A percentile compares a stretch with the other conserved stretches of the same genome.
Evolutionary conservation across 2,113 vertebrate species (phyloP).

Genomic region (Dunckerocampus dactyliophorus): DNA sequence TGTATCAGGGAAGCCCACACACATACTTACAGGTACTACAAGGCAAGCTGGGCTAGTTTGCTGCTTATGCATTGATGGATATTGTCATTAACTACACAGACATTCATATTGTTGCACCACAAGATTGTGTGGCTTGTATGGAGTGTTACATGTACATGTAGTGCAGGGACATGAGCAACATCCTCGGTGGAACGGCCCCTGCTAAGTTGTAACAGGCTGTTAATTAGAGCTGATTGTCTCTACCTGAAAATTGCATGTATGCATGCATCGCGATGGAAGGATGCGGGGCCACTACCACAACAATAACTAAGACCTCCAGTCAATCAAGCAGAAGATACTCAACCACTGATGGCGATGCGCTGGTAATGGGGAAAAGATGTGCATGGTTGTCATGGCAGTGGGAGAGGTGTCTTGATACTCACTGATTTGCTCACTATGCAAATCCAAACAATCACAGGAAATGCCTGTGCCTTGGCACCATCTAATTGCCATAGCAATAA

Average conservation of each 20-base stretch:
- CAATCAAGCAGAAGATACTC: slow-evolving; percentile 24
- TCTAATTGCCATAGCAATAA: slow-evolving; percentile 76
- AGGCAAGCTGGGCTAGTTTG: slow-evolving; percentile 4
- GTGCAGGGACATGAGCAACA: too few species aligned
- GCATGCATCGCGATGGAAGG: too few species aligned
- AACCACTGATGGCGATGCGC: slow-evolving; percentile 43
- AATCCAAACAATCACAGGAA: slow-evolving; percentile 77
- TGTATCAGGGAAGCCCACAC: too few species aligned
- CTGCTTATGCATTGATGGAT: slow-evolving; percentile 34
- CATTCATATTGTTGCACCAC: not conserved
- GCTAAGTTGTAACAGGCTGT: slow-evolving; percentile 39
- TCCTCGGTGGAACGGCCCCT: slow-evolving; percentile 32
- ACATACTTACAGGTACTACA: too few species aligned
- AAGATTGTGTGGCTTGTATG: not conserved
- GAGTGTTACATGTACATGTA: slow-evolving; percentile 12
- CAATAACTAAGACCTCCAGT: slow-evolving; percentile 13
- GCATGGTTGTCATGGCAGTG: slow-evolving; percentile 7
- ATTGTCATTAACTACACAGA: slow-evolving; percentile 33
- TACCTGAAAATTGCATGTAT: slow-evolving; percentile 1
- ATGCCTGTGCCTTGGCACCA: slow-evolving; percentile 64
- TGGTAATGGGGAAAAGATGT: not conserved
- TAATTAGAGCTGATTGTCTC: slow-evolving; percentile 46
- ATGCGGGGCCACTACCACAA: too few species aligned
- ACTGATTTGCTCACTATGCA: slow-evolving; percentile 70
- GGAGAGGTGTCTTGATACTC: slow-evolving; percentile 12